Conservation (phyloP, 1,140 invertebrate genomes). For the Drosophila pallidifrons region DNA sequence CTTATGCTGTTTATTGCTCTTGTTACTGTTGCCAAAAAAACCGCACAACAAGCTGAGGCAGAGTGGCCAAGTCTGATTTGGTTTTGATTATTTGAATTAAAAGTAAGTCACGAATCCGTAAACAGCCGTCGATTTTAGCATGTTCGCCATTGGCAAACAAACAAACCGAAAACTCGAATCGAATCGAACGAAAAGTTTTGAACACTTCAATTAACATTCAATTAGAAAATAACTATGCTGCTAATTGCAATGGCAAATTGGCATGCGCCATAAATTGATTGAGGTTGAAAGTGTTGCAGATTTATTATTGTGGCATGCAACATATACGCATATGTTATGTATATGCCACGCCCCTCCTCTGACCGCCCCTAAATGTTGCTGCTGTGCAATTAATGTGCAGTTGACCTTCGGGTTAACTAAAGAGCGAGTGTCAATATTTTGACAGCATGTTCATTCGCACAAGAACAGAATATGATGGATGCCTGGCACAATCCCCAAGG, state of each 20-base stretch:
- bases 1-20: not conserved
- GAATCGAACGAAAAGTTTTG: conserved; percentile 8
- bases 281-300: conserved; percentile 58
- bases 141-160: conserved; percentile 42
- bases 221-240: conserved; percentile 75
- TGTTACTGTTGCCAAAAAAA: conserved; percentile 32
- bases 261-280: conserved; percentile 32
- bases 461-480: conserved; percentile 58
- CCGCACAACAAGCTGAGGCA: conserved; percentile 35
- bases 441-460: conserved; percentile 53
- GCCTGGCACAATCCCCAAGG: conserved; percentile 70
- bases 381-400: conserved; percentile 71
- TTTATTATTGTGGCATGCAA: conserved; percentile 44
- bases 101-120: conserved; percentile 78
- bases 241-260: conserved; percentile 63
- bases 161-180: not conserved
- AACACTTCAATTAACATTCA: conserved; percentile 69
- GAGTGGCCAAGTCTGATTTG: conserved; percentile 70
- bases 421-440: conserved; percentile 77
- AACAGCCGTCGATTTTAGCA: conserved; percentile 67
- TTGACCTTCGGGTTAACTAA: conserved; percentile 76
- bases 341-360: conserved; percentile 48
- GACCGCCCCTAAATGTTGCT: conserved; percentile 48
- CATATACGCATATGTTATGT: not conserved
- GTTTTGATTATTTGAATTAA: conserved; percentile 75